phyloP scores from a whole-genome alignment of 92 coral and sea anemone species.

The Bergia sp. region DNA sequence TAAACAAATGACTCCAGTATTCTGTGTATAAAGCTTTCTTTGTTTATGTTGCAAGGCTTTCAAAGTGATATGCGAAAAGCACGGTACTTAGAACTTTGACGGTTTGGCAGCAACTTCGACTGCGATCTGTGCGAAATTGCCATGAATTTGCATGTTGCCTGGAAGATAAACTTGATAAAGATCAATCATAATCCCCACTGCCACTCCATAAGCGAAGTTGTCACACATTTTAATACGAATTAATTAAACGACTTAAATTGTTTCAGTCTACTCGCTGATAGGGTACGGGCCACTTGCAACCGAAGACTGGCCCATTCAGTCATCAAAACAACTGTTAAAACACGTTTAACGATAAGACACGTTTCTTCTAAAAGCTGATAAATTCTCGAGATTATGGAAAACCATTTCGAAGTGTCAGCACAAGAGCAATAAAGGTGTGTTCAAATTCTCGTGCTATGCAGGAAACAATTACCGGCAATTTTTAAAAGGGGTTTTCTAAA shows the following conservation, averaged over 20 bases:
- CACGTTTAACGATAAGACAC: slow-evolving; percentile 45
- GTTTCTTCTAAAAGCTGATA: slow-evolving; percentile 35
- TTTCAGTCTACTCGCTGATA: slow-evolving; percentile 65
- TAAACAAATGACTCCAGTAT: slow-evolving; percentile 38
- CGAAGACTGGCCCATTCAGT: slow-evolving; percentile 42
- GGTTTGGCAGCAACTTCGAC: neutral
- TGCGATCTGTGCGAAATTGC: slow-evolving; percentile 1
- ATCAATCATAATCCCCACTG: slow-evolving; percentile 57
- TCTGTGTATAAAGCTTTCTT: slow-evolving; percentile 26
- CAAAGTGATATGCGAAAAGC: slow-evolving; percentile 16
- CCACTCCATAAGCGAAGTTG: slow-evolving; percentile 62
- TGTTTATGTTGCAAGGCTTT: slow-evolving; percentile 33
- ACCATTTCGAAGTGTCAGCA: slow-evolving; percentile 24
- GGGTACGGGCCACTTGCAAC: slow-evolving; percentile 51
- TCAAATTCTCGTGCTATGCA: slow-evolving; percentile 17
- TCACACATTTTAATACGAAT: slow-evolving; percentile 73
- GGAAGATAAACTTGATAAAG: slow-evolving; percentile 43
- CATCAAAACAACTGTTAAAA: slow-evolving; percentile 72
- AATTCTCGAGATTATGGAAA: slow-evolving; percentile 39
- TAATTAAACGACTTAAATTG: slow-evolving; percentile 73
- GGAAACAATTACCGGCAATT: slow-evolving; percentile 45
- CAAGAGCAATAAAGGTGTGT: slow-evolving; percentile 38
- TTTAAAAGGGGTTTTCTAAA: slow-evolving; percentile 40
- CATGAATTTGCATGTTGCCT: slow-evolving; percentile 22
- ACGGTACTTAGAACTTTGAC: neutral